These are phyloP conservation scores for Vireo griseus DNA, from an alignment of 2,797 vertebrate genomes.

Conservation along the genomic window DNA sequence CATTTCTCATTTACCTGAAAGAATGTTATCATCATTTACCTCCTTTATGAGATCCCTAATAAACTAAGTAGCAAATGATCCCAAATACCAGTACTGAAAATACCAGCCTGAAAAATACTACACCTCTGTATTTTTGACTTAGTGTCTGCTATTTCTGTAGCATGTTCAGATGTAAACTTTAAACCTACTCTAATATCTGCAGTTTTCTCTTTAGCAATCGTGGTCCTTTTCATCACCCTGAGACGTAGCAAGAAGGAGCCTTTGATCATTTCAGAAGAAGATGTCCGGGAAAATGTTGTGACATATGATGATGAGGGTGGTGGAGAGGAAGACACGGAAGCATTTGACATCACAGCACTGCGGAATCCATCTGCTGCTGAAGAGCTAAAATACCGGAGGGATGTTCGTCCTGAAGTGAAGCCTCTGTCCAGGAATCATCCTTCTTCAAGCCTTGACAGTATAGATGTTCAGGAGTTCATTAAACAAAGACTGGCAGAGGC, in stretches of 20 bases:
- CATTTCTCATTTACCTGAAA: background rate
- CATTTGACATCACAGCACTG: slow-evolving; percentile 94
- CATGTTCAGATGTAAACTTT: background rate
- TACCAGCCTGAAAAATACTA: background rate
- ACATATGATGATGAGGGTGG: slow-evolving; percentile 97
- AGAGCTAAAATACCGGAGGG: slow-evolving; percentile 90
- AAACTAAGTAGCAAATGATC: background rate
- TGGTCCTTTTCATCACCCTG: slow-evolving; percentile 94
- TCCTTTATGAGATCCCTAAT: background rate
- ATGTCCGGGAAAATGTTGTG: slow-evolving; percentile 94
- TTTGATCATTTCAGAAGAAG: slow-evolving; percentile 94
- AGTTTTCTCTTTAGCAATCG: slow-evolving; percentile 82
- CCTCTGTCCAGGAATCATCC: slow-evolving; percentile 71
- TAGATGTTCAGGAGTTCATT: slow-evolving; percentile 90
- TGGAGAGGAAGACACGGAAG: slow-evolving; percentile 96
- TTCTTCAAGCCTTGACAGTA: slow-evolving; percentile 76
- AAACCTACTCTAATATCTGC: slow-evolving; percentile 56
- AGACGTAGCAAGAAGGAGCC: slow-evolving; percentile 94
- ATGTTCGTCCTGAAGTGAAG: slow-evolving; percentile 85
- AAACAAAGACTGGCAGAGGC: slow-evolving; percentile 90
- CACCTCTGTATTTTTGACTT: background rate
- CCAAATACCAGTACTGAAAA: background rate
- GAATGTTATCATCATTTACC: background rate
- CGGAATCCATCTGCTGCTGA: slow-evolving; percentile 92
- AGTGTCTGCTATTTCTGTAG: background rate